These are phyloP conservation scores for Toxotes lorentzi DNA, from an alignment of 2,797 vertebrate genomes.

Conservation along the genomic window DNA sequence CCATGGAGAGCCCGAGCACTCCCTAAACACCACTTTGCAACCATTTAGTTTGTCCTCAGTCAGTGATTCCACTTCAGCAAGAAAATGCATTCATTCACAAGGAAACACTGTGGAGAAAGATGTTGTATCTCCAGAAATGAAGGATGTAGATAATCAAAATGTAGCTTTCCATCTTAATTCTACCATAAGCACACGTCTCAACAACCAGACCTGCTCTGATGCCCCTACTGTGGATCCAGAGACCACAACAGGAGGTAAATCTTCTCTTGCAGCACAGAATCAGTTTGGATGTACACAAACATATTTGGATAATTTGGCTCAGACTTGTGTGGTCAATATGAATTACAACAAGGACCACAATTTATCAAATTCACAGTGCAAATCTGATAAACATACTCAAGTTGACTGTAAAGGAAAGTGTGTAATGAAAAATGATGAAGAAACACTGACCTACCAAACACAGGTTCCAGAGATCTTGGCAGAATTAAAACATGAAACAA, in stretches of 20 bases:
- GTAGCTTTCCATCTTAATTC: slow-evolving; percentile 16
- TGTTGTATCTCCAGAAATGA: slow-evolving; percentile 16
- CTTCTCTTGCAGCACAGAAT: slow-evolving; percentile 14
- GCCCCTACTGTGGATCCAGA: not conserved
- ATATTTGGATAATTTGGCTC: slow-evolving; percentile 19
- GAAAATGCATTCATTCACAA: slow-evolving; percentile 13
- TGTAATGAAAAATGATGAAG: slow-evolving; percentile 19
- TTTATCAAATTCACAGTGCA: slow-evolving; percentile 3
- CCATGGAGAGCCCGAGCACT: not conserved
- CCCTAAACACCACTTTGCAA: slow-evolving; percentile 11
- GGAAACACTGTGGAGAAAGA: slow-evolving; percentile 12
- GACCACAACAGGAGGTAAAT: not conserved
- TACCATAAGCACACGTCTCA: not conserved
- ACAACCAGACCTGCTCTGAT: slow-evolving; percentile 16
- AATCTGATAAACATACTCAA: slow-evolving; percentile 13
- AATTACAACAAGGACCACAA: slow-evolving; percentile 47
- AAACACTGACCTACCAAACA: slow-evolving; percentile 2
- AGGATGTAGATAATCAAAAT: slow-evolving; percentile 2
- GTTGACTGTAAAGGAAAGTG: slow-evolving; percentile 14
- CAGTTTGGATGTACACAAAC: slow-evolving; percentile 21
- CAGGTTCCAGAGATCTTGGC: not conserved
- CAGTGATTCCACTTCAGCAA: slow-evolving; percentile 19
- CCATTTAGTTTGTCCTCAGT: slow-evolving; percentile 13
- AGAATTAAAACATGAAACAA: slow-evolving; percentile 30
- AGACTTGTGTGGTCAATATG: slow-evolving; percentile 49